Conservation (phyloP, 2,113 vertebrate genomes). For the Pelobates fuscus region DNA sequence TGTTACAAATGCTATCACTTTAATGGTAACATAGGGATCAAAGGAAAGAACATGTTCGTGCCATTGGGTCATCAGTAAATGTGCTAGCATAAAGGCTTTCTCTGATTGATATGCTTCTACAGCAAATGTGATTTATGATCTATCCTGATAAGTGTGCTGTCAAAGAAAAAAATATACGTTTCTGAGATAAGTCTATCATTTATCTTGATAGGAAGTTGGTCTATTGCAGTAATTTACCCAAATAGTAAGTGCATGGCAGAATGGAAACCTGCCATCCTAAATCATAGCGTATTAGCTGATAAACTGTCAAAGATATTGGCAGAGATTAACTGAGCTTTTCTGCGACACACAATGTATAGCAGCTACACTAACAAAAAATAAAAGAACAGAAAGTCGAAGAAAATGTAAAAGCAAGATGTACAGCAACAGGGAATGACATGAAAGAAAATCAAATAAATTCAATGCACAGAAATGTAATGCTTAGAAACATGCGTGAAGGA, state of each 20-base stretch:
- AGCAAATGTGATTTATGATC: conserved; percentile 36
- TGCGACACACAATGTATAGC: neutral
- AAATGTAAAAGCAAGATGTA: neutral
- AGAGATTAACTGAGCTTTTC: neutral
- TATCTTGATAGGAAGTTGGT: conserved; percentile 39
- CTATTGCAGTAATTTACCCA: conserved; percentile 39
- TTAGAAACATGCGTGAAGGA: no score
- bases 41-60: conserved; percentile 8
- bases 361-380: neutral
- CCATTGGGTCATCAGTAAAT: conserved; percentile 17
- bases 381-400: neutral
- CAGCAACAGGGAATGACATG: no score
- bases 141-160: conserved; percentile 38
- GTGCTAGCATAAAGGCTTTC: conserved; percentile 11
- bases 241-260: conserved; percentile 34
- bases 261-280: conserved; percentile 24
- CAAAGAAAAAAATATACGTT: conserved; percentile 34
- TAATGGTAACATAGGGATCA: conserved; percentile 22
- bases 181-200: conserved; percentile 27
- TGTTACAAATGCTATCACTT: conserved; percentile 1
- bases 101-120: conserved; percentile 34
- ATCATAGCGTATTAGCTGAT: conserved; percentile 17
- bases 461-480: no score
- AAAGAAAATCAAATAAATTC: no score
- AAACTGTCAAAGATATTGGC: neutral